Conservation (phyloP, 2,113 vertebrate genomes). For the Baryphthengus martii region DNA sequence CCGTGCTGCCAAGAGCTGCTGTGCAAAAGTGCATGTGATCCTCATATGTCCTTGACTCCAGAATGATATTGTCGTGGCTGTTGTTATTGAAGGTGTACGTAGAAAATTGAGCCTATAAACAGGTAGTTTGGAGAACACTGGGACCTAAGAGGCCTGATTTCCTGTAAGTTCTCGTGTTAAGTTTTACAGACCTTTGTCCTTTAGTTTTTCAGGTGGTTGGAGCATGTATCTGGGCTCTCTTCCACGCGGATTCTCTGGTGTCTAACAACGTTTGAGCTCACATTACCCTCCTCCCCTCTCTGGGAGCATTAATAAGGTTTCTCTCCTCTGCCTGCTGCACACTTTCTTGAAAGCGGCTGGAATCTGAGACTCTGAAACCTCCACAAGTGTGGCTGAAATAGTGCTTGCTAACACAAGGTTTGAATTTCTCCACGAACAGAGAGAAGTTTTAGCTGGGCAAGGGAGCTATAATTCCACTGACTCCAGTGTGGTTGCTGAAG, state of each 20-base stretch:
- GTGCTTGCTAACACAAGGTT: conserved; percentile 48
- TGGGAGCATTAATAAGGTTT: conserved; percentile 33
- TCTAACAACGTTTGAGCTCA: conserved; percentile 53
- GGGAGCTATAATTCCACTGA: conserved; percentile 37
- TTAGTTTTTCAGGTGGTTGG: conserved; percentile 41
- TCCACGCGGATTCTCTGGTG: conserved; percentile 50
- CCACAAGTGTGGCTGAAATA: conserved; percentile 32
- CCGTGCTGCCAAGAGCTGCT: neutral
- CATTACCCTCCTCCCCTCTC: conserved; percentile 28
- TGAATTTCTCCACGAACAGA: conserved; percentile 31
- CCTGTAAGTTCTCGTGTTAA: neutral
- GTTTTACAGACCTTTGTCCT: conserved; percentile 48
- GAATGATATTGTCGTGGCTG: neutral
- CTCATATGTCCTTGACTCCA: neutral
- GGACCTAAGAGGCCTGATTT: conserved; percentile 4
- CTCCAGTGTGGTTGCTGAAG: conserved; percentile 26
- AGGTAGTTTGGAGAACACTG: neutral
- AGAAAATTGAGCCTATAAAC: neutral
- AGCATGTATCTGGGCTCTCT: conserved; percentile 34
- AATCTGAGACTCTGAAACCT: conserved; percentile 42
- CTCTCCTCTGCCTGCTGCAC: neutral
- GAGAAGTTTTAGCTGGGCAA: conserved; percentile 25
- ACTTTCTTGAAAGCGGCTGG: conserved; percentile 20
- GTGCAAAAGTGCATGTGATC: neutral
- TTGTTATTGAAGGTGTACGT: neutral